Base-by-base conservation (phyloP, 2,797 vertebrate genomes). In the Oryzias sinensis region DNA sequence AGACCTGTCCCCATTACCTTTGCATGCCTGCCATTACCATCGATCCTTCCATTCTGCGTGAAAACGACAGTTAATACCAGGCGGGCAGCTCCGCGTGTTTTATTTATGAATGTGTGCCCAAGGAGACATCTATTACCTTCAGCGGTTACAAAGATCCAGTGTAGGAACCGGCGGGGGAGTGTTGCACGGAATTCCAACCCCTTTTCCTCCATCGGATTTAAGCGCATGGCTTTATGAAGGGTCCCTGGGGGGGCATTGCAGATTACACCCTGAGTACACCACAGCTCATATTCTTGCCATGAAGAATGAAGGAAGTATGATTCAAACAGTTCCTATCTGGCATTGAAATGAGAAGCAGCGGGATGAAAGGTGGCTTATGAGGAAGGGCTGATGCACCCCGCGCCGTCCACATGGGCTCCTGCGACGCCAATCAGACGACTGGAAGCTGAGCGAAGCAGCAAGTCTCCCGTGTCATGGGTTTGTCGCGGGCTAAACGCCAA, bases 101-200 rank as follows among this genome's bases (percentile, higher is more conserved):
- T 90, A 89, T 91, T 90, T 85, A 89, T 90, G 85, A 88, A 80
- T 79, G 62, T 49, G 57, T 50, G 62, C 62, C 77, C 42, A 6
- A 50, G 43, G 78, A 87, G 81, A 79, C 79, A 69, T 89, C 81
- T 72, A 80, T 90, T 88, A 87, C 85, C 75, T 72, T 83, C 68
- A 57, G 45, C 49, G 66, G 70, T 50, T 65, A 60, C 75, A 76
- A 69, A 70, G 62, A 62, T 52, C 50, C 44, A 16, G 64, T 55
- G 61, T 65, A 56, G 51, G 25, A 70, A 53, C 50, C 56, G 52
- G 72, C 62, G 40, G 7, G 14, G 44, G 49, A 46, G 40, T 48
- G 44, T 72, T 74, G n/a, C 3, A 53, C 56, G 63, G 49, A 61
- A 76, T 81, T 62, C 56, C 59, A 68, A 60, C 49, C 55, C 62